Percentiles rank a stretch among this genome's conserved stretches.
These are phyloP conservation scores for Calidris pugnax DNA, from an alignment of 2,113 vertebrate species.

Conservation along the genomic window DNA sequence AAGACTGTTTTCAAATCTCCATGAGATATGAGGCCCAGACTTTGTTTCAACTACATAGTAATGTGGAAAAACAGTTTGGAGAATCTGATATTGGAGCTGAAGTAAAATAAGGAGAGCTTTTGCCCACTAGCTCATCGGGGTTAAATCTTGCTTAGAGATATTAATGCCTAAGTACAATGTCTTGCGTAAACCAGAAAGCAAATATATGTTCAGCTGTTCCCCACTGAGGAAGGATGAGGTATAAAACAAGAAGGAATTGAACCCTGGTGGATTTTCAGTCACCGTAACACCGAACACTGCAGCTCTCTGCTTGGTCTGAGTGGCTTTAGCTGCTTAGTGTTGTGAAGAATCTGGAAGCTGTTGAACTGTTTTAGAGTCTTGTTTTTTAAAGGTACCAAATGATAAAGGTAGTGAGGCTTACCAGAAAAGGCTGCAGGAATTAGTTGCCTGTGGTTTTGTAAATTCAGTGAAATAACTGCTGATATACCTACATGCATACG, in stretches of 20 bases:
- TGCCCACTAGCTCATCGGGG: neutral
- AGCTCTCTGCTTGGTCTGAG: neutral
- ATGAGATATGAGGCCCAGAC: neutral
- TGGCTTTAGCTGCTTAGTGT: accelerated
- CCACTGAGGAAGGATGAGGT: too few species aligned
- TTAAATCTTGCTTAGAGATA: neutral
- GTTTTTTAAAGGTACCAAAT: neutral
- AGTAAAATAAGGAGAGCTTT: neutral
- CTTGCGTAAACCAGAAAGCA: neutral
- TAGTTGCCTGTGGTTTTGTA: neutral
- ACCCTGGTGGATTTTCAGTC: neutral
- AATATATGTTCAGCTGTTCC: neutral
- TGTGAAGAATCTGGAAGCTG: neutral
- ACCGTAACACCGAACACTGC: neutral
- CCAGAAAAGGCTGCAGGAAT: neutral
- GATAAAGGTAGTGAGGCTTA: neutral
- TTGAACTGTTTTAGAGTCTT: neutral
- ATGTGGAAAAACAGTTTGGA: neutral
- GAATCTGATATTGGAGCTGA: neutral
- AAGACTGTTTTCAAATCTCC: neutral
- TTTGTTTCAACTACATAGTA: neutral
- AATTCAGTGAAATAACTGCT: neutral
- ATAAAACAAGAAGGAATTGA: neutral
- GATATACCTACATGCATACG: neutral
- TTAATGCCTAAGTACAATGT: neutral